phyloP scores from a whole-genome alignment of 2,888 invertebrate genomes.

The Embidobia sp. region DNA sequence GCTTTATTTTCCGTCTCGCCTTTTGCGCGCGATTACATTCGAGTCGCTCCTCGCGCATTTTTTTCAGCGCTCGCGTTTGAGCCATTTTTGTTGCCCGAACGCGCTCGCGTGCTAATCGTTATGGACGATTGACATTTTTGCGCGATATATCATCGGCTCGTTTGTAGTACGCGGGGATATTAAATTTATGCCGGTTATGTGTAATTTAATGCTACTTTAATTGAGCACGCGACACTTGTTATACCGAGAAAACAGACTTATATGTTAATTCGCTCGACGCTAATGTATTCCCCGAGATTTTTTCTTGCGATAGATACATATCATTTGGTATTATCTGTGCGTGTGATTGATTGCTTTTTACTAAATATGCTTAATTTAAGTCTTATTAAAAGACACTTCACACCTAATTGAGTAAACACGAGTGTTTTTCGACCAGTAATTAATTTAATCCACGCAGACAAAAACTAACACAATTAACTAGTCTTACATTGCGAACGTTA shows the following conservation, averaged over 20 bases:
- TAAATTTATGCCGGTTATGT: constrained; percentile 33
- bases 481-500: no score
- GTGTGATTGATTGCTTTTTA: constrained; percentile 18
- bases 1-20: not conserved
- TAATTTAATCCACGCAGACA: no score
- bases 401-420: constrained; percentile 3
- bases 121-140: constrained; percentile 12
- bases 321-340: constrained; percentile 12
- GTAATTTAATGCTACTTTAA: constrained; percentile 47
- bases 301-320: constrained; percentile 26
- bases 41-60: no score
- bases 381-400: constrained; percentile 8
- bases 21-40: no score
- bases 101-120: constrained; percentile 1
- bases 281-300: constrained; percentile 33
- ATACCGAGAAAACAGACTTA: constrained; percentile 22
- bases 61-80: no score
- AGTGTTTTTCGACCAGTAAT: no score
- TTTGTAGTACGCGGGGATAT: constrained; percentile 24
- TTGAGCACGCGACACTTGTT: constrained; percentile 59
- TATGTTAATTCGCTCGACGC: constrained; percentile 38
- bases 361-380: not conserved
- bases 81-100: constrained; percentile 27
- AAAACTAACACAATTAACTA: no score
- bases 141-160: constrained; percentile 10